A percentile compares a stretch with the other conserved stretches of the same genome.
Evolutionary conservation across 2,888 invertebrate genomes (phyloP).

Genomic region (Drosophila lacicola): DNA sequence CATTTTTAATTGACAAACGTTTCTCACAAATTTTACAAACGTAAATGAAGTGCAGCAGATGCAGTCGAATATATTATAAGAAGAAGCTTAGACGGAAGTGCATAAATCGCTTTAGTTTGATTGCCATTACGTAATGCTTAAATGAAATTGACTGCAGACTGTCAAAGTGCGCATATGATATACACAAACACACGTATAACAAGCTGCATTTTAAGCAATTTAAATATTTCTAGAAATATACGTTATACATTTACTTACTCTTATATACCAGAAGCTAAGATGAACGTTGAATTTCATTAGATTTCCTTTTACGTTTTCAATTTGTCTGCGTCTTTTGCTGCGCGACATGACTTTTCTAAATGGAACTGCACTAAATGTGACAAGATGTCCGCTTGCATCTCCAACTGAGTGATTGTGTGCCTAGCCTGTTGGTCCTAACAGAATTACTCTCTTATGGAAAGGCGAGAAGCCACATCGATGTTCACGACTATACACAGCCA

Average conservation of each 20-base stretch:
- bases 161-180: slow-evolving; percentile 9
- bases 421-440: slow-evolving; percentile 2
- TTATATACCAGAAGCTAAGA: slow-evolving; percentile 10
- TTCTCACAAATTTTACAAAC: background rate
- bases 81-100: slow-evolving; percentile 28
- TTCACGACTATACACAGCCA: slow-evolving; percentile 17
- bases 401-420: slow-evolving; percentile 6
- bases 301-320: slow-evolving; percentile 61
- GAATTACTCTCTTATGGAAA: slow-evolving; percentile 27
- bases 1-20: slow-evolving; percentile 2
- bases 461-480: slow-evolving; percentile 13
- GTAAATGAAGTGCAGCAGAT: background rate
- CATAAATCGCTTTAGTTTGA: slow-evolving; percentile 55
- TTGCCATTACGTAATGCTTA: slow-evolving; percentile 32
- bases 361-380: slow-evolving; percentile 56
- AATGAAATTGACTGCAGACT: slow-evolving; percentile 21
- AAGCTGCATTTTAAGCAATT: slow-evolving; percentile 48
- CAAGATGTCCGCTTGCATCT: slow-evolving; percentile 44
- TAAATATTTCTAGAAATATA: slow-evolving; percentile 58
- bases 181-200: background rate
- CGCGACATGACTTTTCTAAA: slow-evolving; percentile 27
- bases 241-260: background rate
- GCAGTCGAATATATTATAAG: slow-evolving; percentile 27
- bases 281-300: slow-evolving; percentile 36
- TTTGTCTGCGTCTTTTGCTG: slow-evolving; percentile 57